Percentiles rank a stretch among this genome's conserved stretches.
phyloP scores from a whole-genome alignment of 1,140 invertebrate species.

The Tetramorium parvispinum region DNA sequence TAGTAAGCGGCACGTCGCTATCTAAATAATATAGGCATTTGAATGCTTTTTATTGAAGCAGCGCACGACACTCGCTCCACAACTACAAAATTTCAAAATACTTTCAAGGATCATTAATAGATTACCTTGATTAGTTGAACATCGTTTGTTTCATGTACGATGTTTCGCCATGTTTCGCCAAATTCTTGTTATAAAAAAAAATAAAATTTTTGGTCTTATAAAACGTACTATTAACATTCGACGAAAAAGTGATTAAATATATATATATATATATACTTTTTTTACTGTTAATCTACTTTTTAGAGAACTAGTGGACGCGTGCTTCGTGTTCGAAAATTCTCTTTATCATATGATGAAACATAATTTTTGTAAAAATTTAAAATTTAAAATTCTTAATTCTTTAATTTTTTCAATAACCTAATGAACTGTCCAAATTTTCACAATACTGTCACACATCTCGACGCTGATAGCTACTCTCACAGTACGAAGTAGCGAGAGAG shows the following conservation, averaged over 20 bases:
- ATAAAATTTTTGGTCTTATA: not conserved
- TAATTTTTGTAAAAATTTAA: too few relatives aligned
- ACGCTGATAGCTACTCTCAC: too few relatives aligned
- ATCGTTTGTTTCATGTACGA: not conserved
- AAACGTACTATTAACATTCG: not conserved
- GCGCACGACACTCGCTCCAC: not conserved
- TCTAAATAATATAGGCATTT: conserved; percentile 50
- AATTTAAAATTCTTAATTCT: too few relatives aligned
- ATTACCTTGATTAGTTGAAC: conserved; percentile 1
- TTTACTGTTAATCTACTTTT: not conserved
- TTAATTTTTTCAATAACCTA: too few relatives aligned
- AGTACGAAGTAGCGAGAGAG: too few relatives aligned
- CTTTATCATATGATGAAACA: too few relatives aligned
- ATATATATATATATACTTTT: not conserved
- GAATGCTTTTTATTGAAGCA: conserved; percentile 36
- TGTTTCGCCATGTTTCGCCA: too few relatives aligned
- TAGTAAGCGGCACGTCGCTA: conserved; percentile 17
- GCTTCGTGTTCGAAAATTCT: too few relatives aligned
- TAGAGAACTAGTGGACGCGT: too few relatives aligned
- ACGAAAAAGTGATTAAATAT: not conserved
- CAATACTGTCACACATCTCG: too few relatives aligned
- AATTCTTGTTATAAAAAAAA: not conserved
- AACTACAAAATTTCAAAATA: conserved; percentile 9
- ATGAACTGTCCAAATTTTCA: too few relatives aligned
- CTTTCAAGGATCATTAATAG: not conserved